phyloP scores from a whole-genome alignment of 2,113 vertebrate genomes.

The Hipposideros armiger region DNA sequence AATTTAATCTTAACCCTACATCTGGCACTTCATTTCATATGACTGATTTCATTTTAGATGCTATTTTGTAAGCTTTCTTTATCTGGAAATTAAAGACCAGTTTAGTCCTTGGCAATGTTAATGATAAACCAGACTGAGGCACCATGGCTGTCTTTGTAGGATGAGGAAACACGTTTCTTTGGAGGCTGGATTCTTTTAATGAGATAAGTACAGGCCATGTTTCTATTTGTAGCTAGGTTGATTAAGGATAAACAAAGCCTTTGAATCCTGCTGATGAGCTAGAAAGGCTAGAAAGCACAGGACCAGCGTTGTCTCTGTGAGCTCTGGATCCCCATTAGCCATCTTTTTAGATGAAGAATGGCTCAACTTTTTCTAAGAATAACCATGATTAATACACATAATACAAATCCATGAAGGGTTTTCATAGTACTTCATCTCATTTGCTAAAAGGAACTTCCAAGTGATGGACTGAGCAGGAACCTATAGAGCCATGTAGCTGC shows the following conservation, averaged over 20 bases:
- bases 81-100: conserved; percentile 68
- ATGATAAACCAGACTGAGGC: conserved; percentile 45
- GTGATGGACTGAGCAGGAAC: conserved; percentile 72
- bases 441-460: conserved; percentile 84
- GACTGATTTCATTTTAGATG: conserved; percentile 72
- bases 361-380: conserved; percentile 73
- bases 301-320: background rate
- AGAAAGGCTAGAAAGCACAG: background rate
- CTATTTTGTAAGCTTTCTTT: conserved; percentile 76
- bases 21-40: conserved; percentile 70
- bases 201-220: conserved; percentile 50
- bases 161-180: conserved; percentile 70
- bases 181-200: conserved; percentile 65
- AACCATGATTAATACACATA: conserved; percentile 80
- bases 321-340: background rate
- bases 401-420: conserved; percentile 85
- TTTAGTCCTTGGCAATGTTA: conserved; percentile 70
- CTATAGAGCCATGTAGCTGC: conserved; percentile 63
- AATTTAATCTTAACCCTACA: conserved; percentile 80
- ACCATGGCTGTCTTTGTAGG: conserved; percentile 11
- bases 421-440: conserved; percentile 79
- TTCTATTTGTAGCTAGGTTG: conserved; percentile 65
- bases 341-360: conserved; percentile 54
- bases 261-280: conserved; percentile 40
- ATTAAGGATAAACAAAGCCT: conserved; percentile 61